Base-by-base conservation (phyloP, 2,888 invertebrate species). In the Eupithecia abbreviata region DNA sequence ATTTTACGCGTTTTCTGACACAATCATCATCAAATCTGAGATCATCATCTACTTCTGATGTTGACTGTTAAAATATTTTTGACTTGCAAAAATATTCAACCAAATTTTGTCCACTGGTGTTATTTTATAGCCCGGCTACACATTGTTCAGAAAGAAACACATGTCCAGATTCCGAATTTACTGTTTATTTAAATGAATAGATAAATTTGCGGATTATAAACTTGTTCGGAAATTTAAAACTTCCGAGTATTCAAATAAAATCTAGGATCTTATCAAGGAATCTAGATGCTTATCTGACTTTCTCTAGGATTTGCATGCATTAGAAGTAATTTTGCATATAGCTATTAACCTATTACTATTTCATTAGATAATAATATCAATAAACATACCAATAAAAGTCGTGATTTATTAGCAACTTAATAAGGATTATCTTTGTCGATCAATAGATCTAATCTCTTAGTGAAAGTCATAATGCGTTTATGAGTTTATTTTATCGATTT, bases 391-490 rank as follows among this genome's bases (percentile, higher is more conserved):
- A 43, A 68, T 68, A 43, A 51, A 68, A 43, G 43, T 45, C 67
- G 1, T 7, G 67, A 68, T 68, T 45, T 68, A 68, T 68, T n/a
- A 10, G 45, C 67, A 68, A 68, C n/a, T 43, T 43, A 15, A 43
- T 68, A 43, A 68, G 45, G 67, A 45, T 68, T 68, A 68, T 68
- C 67, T 68, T 43, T n/a, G n/a, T 2, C 69, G 69, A 47, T 49
- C 69, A 77, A 73, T 67, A 70, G 69, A 73, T 80, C 65, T 79
- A 78, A 74, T 78, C 76, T 72, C 70, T 68, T 62, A 66, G 78
- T 70, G 72, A 55, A 62, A 45, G 69, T 72, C 70, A 77, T 80
- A 51, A 62, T 55, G 13, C 55, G 18, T 58, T 71, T 71, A 58
- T 71, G 41, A n/a, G 41, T 42, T 66, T 45, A 43, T 45, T 67